Conservation (phyloP, 2,888 invertebrate genomes). For the Noctuana brunneofusca region DNA sequence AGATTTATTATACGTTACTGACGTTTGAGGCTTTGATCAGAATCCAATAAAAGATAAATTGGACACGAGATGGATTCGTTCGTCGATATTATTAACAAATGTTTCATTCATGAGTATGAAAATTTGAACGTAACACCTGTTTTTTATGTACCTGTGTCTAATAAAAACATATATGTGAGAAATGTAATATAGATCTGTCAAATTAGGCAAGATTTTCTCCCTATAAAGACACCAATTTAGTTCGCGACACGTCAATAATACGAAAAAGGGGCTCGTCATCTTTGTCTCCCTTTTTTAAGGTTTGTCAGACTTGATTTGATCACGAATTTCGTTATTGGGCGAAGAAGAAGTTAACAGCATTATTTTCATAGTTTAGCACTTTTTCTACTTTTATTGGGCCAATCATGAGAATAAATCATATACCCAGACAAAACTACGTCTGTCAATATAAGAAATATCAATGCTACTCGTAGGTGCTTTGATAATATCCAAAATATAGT, state of each 20-base stretch:
- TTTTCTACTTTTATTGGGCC: conserved; percentile 4
- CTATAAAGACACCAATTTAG: conserved; percentile 70
- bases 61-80: background rate
- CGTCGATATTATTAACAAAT: conserved; percentile 1
- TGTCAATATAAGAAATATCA: too few species aligned
- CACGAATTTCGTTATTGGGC: conserved; percentile 38
- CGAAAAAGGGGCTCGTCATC: conserved; percentile 63
- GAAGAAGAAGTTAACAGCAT: conserved; percentile 26
- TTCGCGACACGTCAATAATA: conserved; percentile 73
- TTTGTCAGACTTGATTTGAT: conserved; percentile 59
- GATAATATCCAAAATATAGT: too few species aligned
- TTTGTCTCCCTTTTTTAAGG: conserved; percentile 60
- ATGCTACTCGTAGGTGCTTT: too few species aligned
- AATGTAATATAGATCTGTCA: conserved; percentile 58
- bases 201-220: conserved; percentile 67
- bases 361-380: conserved; percentile 11
- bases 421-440: too few species aligned
- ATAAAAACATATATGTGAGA: conserved; percentile 41
- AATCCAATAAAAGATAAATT: background rate
- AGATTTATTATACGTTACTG: background rate
- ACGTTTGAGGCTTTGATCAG: background rate
- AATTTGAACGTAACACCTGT: conserved; percentile 9
- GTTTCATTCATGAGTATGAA: conserved; percentile 1
- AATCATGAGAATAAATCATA: background rate
- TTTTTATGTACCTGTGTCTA: conserved; percentile 41